Evolutionary conservation across 2,888 invertebrate species (phyloP), one percentile per base, ranked within the genome.

Genomic region (Zelleria hepariella): DNA sequence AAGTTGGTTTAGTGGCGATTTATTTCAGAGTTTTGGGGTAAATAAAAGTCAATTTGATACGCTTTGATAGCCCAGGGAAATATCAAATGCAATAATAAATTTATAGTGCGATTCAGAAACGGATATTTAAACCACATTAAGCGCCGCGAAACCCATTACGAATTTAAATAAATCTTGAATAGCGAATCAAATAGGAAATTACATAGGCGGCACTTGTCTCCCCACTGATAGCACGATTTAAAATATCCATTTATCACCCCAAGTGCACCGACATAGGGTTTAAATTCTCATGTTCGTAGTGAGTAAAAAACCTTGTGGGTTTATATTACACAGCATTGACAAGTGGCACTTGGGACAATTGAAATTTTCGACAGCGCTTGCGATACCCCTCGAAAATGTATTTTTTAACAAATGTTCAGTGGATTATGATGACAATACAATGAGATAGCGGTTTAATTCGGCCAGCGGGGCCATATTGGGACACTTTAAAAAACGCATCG

Each of bases 351-450:
- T 75, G 60, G 65, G 64, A 82, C 85, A 85, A 86, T 86, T 78
- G 82, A 80, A 83, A 78, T 84, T 61, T 84, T 77, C 73, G 72
- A 75, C 75, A 74, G 74, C 72, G 74, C 73, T 70, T 68, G 70
- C 69, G 84, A 86, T 86, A 83, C 86, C 84, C 78, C 79, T 80
- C 68, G 73, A 75, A 59, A 3, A 75, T 75, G 70, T 77, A 78
- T 79, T 86, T 86, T 86, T 86, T 84, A 86, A 84, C 87, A 87
- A 87, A 87, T 87, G 87, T 86, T 86, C 78, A 80, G 80, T 74
- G 67, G 72, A 80, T 85, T 81, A 80, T 72, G 18, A 80, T 72
- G 18, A 32, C 8, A 20, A 56, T 59, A 61, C 65, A 69, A 68
- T 74, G 72, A 73, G 73, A 75, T 75, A 73, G 75, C 71, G 72